Percentiles rank a stretch among this genome's conserved stretches.
These are phyloP conservation scores for Leptinotarsa rubiginosa DNA, from an alignment of 2,888 invertebrate genomes.

Conservation along the genomic window DNA sequence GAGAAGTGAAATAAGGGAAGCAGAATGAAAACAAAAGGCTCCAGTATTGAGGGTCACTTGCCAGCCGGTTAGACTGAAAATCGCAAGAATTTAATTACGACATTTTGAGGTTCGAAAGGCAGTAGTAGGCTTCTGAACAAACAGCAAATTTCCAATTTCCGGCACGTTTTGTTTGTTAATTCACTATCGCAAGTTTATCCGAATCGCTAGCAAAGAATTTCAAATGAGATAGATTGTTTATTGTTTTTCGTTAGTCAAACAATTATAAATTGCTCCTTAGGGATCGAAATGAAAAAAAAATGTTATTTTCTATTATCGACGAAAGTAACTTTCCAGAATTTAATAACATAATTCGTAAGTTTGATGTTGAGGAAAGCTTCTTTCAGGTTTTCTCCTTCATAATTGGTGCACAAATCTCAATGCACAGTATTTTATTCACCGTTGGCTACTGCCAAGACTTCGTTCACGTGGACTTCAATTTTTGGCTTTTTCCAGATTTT, in stretches of 20 bases:
- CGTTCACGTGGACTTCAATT: too few species aligned
- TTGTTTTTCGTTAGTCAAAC: slow-evolving; percentile 30
- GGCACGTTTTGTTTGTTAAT: slow-evolving; percentile 59
- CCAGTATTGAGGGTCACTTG: slow-evolving; percentile 48
- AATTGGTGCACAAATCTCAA: too few species aligned
- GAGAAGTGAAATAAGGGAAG: slow-evolving; percentile 22
- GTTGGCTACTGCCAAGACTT: too few species aligned
- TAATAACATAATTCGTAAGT: too few species aligned
- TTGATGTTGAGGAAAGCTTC: too few species aligned
- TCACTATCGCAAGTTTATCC: slow-evolving; percentile 56
- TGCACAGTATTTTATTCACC: too few species aligned
- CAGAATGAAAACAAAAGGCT: slow-evolving; percentile 40
- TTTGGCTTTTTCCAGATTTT: too few species aligned
- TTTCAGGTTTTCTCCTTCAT: too few species aligned
- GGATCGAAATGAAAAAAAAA: neutral
- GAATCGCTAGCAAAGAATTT: slow-evolving; percentile 48
- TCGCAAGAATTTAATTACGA: slow-evolving; percentile 58
- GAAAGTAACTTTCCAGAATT: too few species aligned
- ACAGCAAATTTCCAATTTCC: slow-evolving; percentile 60
- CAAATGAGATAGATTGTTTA: slow-evolving; percentile 50
- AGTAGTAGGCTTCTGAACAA: slow-evolving; percentile 55
- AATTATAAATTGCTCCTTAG: neutral
- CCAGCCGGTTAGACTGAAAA: slow-evolving; percentile 52
- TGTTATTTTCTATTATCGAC: too few species aligned
- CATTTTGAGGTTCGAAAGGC: slow-evolving; percentile 56